These are phyloP conservation scores for Ethmia dodecea DNA, from an alignment of 2,888 invertebrate species.

Conservation along the genomic window DNA sequence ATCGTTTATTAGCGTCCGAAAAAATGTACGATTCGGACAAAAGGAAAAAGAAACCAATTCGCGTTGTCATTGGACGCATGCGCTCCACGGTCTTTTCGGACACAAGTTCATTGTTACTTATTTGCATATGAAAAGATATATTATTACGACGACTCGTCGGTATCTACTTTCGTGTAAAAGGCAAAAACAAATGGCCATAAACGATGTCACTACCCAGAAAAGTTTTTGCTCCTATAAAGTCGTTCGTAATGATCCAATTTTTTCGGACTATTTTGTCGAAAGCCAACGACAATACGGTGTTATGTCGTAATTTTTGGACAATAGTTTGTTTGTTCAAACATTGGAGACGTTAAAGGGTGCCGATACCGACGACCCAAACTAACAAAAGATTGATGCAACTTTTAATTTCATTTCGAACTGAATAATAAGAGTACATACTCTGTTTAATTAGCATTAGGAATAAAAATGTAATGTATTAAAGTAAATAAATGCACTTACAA, in stretches of 20 bases:
- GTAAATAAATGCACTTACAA: too few species aligned
- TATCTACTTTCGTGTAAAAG: slow-evolving; percentile 58
- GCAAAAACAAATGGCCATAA: slow-evolving; percentile 51
- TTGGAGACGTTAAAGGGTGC: slow-evolving; percentile 37
- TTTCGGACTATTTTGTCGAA: slow-evolving; percentile 26
- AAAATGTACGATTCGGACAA: slow-evolving; percentile 28
- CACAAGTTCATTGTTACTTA: slow-evolving; percentile 64
- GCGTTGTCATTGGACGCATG: slow-evolving; percentile 53
- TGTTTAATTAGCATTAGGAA: too few species aligned
- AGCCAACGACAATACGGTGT: slow-evolving; percentile 34
- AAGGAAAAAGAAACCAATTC: slow-evolving; percentile 38
- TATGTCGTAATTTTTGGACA: slow-evolving; percentile 58
- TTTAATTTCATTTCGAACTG: too few species aligned
- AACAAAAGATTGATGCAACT: slow-evolving; percentile 5
- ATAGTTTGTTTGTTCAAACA: slow-evolving; percentile 44
- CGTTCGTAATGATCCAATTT: slow-evolving; percentile 43
- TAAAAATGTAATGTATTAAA: too few species aligned
- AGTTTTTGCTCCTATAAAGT: slow-evolving; percentile 69
- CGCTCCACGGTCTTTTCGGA: slow-evolving; percentile 42
- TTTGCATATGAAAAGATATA: slow-evolving; percentile 66
- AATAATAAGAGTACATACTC: too few species aligned
- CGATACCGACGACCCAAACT: slow-evolving; percentile 25
- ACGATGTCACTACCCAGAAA: slow-evolving; percentile 45
- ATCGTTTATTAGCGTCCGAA: slow-evolving; percentile 32
- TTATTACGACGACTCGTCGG: slow-evolving; percentile 56